Percentiles rank a stretch among this genome's conserved stretches.
Evolutionary conservation across 2,888 invertebrate species (phyloP).

Genomic region (Pollenia angustigena): DNA sequence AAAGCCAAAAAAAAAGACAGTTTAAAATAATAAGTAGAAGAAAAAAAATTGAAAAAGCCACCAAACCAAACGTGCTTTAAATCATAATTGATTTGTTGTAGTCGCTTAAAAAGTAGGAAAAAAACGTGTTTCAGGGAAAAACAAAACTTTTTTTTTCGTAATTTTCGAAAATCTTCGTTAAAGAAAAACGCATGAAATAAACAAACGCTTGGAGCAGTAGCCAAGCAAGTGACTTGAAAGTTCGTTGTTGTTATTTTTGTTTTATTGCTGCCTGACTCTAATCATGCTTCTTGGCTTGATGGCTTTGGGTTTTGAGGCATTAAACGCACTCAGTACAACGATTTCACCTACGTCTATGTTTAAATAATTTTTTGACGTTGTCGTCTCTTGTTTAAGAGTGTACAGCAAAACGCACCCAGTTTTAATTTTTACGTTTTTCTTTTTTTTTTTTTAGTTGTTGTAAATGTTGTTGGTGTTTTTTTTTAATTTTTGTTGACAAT

Average conservation of each 20-base stretch:
- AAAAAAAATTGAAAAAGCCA: conserved; percentile 24
- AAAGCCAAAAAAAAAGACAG: conserved; percentile 48
- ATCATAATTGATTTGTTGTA: conserved; percentile 72
- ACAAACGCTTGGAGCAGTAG: conserved; percentile 56
- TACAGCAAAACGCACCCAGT: conserved; percentile 71
- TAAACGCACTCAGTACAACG: conserved; percentile 63
- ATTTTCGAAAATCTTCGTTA: conserved; percentile 32
- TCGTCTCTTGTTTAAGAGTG: conserved; percentile 54
- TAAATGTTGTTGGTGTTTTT: conserved; percentile 2
- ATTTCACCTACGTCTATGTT: conserved; percentile 71
- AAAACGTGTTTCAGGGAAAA: conserved; percentile 59
- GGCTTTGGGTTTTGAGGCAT: conserved; percentile 33
- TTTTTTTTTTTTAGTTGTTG: conserved; percentile 11
- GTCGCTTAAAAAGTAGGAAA: conserved; percentile 16
- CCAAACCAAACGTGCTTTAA: conserved; percentile 71
- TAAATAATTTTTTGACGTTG: conserved; percentile 63
- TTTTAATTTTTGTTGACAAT: conserved; percentile 46
- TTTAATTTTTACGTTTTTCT: conserved; percentile 51
- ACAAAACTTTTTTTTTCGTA: conserved; percentile 39
- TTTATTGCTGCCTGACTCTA: conserved; percentile 31
- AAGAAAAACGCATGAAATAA: conserved; percentile 45
- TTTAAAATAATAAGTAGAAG: conserved; percentile 23
- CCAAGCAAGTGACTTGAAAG: conserved; percentile 54
- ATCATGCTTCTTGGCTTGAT: conserved; percentile 32
- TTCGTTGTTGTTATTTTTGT: conserved; percentile 21